Conservation (phyloP, 2,797 vertebrate species). For the Hyperoplus lanceolatus region DNA sequence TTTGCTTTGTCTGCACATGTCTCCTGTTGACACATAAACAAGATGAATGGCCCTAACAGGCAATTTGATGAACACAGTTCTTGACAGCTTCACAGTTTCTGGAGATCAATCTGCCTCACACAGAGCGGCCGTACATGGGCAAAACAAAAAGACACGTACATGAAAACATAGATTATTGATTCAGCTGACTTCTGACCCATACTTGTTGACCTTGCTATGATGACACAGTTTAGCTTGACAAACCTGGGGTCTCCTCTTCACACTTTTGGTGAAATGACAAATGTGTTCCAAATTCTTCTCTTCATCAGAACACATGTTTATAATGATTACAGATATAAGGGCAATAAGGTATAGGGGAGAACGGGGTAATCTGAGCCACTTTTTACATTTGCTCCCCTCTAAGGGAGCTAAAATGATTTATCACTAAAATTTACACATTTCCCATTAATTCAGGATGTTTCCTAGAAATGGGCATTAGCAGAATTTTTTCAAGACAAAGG, state of each 20-base stretch:
- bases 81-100: constrained; percentile 63
- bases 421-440: too few species aligned
- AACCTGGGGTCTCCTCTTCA: constrained; percentile 19
- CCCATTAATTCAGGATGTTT: too few species aligned
- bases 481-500: too few species aligned
- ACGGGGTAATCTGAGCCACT: too few species aligned
- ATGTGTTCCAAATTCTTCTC: background rate
- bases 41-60: constrained; percentile 62
- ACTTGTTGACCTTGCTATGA: constrained; percentile 39
- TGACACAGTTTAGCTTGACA: constrained; percentile 14
- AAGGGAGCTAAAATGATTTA: too few species aligned
- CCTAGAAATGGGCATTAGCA: too few species aligned
- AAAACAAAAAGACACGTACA: constrained; percentile 29
- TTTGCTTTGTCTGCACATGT: constrained; percentile 37
- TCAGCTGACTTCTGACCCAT: constrained; percentile 38
- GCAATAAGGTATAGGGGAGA: too few species aligned
- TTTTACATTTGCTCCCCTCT: too few species aligned
- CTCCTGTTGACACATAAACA: constrained; percentile 56
- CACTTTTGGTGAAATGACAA: background rate
- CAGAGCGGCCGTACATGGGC: constrained; percentile 1
- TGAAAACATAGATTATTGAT: constrained; percentile 56
- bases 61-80: constrained; percentile 57
- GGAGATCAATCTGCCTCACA: constrained; percentile 57
- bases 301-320: background rate
- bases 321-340: background rate